These are phyloP conservation scores for Apeltes quadracus DNA, from an alignment of 2,113 vertebrate genomes.

Conservation along the genomic window DNA sequence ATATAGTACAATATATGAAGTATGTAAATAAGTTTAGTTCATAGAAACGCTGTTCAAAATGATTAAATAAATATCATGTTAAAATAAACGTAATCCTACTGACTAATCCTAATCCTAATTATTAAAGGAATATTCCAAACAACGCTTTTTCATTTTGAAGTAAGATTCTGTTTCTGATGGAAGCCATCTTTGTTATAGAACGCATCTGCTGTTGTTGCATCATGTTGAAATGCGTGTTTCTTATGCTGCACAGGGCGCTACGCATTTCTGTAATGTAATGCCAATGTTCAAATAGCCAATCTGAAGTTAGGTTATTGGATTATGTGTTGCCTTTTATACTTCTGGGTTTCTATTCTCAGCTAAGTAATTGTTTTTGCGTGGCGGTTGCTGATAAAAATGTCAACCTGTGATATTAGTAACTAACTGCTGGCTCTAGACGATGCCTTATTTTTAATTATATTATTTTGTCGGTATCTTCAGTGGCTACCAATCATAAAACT, in stretches of 20 bases:
- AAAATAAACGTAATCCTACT: neutral
- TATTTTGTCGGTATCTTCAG: neutral
- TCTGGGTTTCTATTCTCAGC: conserved; percentile 1
- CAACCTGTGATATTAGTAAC: neutral
- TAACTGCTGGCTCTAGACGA: neutral
- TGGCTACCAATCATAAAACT: neutral
- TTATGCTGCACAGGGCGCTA: conserved; percentile 3
- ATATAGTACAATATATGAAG: neutral
- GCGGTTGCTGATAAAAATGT: neutral
- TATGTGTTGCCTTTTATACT: conserved; percentile 2
- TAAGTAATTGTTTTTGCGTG: neutral
- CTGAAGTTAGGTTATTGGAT: conserved; percentile 6
- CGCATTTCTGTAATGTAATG: conserved; percentile 16
- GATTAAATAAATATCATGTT: neutral
- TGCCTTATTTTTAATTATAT: neutral
- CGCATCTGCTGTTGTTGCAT: conserved; percentile 40
- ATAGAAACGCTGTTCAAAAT: neutral
- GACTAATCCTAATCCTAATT: too few relatives aligned
- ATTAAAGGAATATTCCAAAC: neutral
- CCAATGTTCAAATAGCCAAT: conserved; percentile 8
- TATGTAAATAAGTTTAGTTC: neutral
- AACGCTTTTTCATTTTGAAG: neutral
- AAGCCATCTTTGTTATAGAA: conserved; percentile 28
- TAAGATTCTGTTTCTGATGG: conserved; percentile 49
- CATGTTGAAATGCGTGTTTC: conserved; percentile 40